Percentiles rank a stretch among this genome's conserved stretches.
Conservation (phyloP, 2,113 vertebrate species). For the Carlito syrichta region DNA sequence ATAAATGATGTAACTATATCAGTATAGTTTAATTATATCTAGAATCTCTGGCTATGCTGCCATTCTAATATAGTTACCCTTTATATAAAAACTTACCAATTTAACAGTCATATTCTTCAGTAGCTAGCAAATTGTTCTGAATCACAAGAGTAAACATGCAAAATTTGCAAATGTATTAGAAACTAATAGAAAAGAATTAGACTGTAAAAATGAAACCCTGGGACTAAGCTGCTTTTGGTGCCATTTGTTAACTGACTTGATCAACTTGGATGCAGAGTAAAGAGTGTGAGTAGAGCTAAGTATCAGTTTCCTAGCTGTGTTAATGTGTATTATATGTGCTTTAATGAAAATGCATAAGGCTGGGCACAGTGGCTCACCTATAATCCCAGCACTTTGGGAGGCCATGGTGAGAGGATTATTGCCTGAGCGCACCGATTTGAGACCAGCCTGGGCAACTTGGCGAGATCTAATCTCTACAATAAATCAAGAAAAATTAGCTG, state of each 20-base stretch:
- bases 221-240: neutral
- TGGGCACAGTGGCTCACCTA: too few species aligned
- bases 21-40: neutral
- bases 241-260: neutral
- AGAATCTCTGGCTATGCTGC: neutral
- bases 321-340: neutral
- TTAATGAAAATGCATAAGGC: neutral
- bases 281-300: neutral
- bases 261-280: neutral
- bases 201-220: neutral
- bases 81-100: neutral
- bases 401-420: too few species aligned
- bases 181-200: neutral
- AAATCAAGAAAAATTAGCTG: too few species aligned
- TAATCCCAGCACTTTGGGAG: too few species aligned
- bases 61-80: neutral
- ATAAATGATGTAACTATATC: too few species aligned
- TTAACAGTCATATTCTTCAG: neutral
- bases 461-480: too few species aligned
- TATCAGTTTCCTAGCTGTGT: neutral
- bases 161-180: neutral
- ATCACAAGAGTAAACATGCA: neutral
- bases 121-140: constrained; percentile 3
- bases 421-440: too few species aligned
- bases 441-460: too few species aligned